Conservation (phyloP, 2,113 vertebrate species). For the Murina feae region DNA sequence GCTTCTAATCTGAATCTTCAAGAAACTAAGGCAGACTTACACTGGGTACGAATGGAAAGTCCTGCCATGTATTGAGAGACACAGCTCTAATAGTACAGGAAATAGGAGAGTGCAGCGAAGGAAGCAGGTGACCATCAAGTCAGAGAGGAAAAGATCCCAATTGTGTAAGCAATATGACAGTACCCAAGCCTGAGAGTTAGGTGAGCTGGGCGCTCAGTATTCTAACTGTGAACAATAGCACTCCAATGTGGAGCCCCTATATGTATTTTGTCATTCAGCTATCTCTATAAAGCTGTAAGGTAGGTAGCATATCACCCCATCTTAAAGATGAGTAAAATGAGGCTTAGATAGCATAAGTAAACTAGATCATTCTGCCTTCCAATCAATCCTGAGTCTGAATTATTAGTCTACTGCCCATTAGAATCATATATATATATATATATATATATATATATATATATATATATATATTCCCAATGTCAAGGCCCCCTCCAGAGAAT, state of each 20-base stretch:
- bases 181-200: neutral
- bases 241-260: neutral
- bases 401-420: neutral
- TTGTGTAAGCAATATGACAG: neutral
- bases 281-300: neutral
- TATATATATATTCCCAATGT: neutral
- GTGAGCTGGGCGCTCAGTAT: neutral
- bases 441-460: too few species aligned
- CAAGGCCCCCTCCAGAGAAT: neutral
- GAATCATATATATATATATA: neutral
- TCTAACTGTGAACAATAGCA: neutral
- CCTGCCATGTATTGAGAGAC: neutral
- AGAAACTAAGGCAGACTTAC: neutral
- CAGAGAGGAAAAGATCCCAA: neutral
- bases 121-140: neutral
- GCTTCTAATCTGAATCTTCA: neutral
- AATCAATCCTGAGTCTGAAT: neutral
- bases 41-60: neutral
- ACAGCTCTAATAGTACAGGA: neutral
- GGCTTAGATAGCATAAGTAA: neutral
- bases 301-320: neutral
- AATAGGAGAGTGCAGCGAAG: neutral
- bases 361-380: neutral
- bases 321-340: neutral
- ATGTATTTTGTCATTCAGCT: neutral